phyloP scores from a whole-genome alignment of 2,888 invertebrate species.

The Parnassius glacialis region DNA sequence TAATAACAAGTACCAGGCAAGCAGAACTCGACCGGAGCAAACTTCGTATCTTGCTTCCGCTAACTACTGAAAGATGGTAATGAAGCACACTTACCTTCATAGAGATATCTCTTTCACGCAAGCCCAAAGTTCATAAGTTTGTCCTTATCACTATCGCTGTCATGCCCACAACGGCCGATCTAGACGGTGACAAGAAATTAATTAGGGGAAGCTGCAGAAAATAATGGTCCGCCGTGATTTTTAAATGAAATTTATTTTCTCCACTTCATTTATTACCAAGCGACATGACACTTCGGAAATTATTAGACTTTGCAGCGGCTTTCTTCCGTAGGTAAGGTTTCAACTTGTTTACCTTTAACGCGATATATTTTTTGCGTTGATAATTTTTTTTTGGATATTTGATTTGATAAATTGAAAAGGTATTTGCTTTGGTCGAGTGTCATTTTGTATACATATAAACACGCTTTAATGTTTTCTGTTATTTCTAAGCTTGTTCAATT shows the following conservation, averaged over 20 bases:
- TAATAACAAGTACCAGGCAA: slow-evolving; percentile 67
- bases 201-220: slow-evolving; percentile 76
- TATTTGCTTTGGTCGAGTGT: slow-evolving; percentile 4
- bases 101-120: slow-evolving; percentile 45
- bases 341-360: slow-evolving; percentile 57
- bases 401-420: slow-evolving; percentile 20
- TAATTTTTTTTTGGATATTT: slow-evolving; percentile 13
- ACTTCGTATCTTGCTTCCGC: slow-evolving; percentile 69
- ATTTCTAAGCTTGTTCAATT: too few relatives aligned
- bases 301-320: slow-evolving; percentile 68
- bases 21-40: slow-evolving; percentile 63
- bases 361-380: slow-evolving; percentile 34
- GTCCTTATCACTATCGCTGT: slow-evolving; percentile 61
- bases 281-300: slow-evolving; percentile 79
- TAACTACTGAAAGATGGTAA: slow-evolving; percentile 77
- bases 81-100: slow-evolving; percentile 72
- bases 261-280: slow-evolving; percentile 76
- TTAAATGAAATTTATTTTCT: slow-evolving; percentile 80
- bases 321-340: slow-evolving; percentile 57
- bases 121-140: slow-evolving; percentile 25
- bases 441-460: neutral
- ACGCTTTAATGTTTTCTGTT: too few relatives aligned
- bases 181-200: slow-evolving; percentile 80
- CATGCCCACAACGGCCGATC: slow-evolving; percentile 71
- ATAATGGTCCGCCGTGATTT: slow-evolving; percentile 79